These are phyloP conservation scores for Rhynchonycteris naso DNA, from an alignment of 2,797 vertebrate species.

Conservation along the genomic window DNA sequence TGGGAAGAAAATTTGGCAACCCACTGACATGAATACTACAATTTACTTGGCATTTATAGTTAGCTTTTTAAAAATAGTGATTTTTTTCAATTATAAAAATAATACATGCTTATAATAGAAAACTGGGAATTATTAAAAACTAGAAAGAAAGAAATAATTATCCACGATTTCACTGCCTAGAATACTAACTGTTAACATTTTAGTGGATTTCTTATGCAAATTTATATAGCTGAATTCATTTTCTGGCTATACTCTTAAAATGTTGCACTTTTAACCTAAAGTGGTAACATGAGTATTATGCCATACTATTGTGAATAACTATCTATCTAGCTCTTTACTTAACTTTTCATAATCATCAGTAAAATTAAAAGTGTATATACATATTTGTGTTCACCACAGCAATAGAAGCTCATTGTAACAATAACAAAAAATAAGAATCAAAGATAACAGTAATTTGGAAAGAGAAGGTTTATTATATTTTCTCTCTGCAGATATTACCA, in stretches of 20 bases:
- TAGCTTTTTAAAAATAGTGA: conserved; percentile 46
- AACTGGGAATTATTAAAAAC: conserved; percentile 71
- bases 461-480: background rate
- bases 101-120: conserved; percentile 70
- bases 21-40: background rate
- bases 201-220: conserved; percentile 52
- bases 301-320: background rate
- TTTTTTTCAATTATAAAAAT: conserved; percentile 75
- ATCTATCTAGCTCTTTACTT: background rate
- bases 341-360: background rate
- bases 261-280: conserved; percentile 50
- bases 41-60: conserved; percentile 20
- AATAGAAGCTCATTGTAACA: background rate
- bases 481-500: background rate
- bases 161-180: conserved; percentile 30
- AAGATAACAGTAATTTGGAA: background rate
- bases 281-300: background rate
- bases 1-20: conserved; percentile 7
- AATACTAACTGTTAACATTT: conserved; percentile 51
- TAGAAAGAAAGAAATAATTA: conserved; percentile 68
- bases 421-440: background rate
- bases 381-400: background rate
- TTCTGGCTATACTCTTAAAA: background rate
- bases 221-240: conserved; percentile 45
- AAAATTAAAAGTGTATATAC: background rate